Base-by-base conservation (phyloP, 2,888 invertebrate species). In the Platynereis dumerilii region DNA sequence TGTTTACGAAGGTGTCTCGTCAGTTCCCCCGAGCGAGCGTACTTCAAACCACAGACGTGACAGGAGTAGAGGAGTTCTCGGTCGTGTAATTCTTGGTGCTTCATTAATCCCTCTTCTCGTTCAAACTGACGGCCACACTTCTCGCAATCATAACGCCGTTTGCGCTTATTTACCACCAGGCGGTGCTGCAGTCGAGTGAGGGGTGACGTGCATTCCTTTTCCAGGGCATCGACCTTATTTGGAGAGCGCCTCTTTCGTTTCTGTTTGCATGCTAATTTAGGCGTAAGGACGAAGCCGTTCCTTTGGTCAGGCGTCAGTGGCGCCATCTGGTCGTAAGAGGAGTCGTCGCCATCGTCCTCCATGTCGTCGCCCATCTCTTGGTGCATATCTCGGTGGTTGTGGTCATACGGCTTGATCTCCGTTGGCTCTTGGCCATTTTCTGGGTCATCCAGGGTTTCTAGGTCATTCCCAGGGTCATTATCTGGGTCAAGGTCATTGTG, bases 1-100 rank as follows among this genome's bases (percentile, higher is more conserved):
- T 77, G 77, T 1, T 58, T 64, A 1, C 75, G 65, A 54, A 71
- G 58, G 58, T 77, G 77, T 10, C 73, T 69, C 0, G 75, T 74
- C 27, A 76, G 68, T 52, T 73, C 72, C 15, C 69, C 69, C 24
- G 69, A 66, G 20, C 75, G 66, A 29, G 66, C 69, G 54, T 71
- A 77, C 17, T 67, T 69, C 52, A 64, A 58, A 2, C 65, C 64
- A 59, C 77, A 77, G 10, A 72, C 58, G 39, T 72, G 69, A 58
- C 77, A 77, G 12, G 64, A 60, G 20, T 67, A 60, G 12, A 66
- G 42, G 2, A 45, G 5, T 20, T 26, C 39, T 20, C 52, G 15
- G 24, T 55, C 60, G 59, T 66, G 64, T 45, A 60, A 55, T 48
- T 64, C 44, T 44, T 56, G 42, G 28, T 69, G 69, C 20, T 54